These are phyloP conservation scores for Corynorhinus townsendii DNA, from an alignment of 2,113 vertebrate species.

Conservation along the genomic window DNA sequence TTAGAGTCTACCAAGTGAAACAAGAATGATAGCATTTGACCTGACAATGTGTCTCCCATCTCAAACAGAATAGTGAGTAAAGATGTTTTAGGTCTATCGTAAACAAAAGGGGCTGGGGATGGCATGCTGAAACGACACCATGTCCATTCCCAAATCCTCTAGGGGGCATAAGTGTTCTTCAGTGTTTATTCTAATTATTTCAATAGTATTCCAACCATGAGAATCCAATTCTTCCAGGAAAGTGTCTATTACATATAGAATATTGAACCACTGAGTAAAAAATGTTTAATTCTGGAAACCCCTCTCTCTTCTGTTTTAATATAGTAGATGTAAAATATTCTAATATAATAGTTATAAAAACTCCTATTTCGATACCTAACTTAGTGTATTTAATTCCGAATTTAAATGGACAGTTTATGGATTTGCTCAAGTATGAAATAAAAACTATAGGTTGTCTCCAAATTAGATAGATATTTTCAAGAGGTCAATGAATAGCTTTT, in stretches of 20 bases:
- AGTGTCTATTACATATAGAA: neutral
- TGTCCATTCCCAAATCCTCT: neutral
- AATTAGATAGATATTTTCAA: neutral
- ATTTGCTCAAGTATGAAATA: neutral
- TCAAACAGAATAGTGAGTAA: neutral
- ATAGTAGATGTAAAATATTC: neutral
- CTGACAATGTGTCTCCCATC: neutral
- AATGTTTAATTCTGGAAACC: neutral
- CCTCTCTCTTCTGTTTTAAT: neutral
- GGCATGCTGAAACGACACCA: neutral
- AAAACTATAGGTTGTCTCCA: neutral
- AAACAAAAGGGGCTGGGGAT: neutral
- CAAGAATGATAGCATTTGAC: neutral
- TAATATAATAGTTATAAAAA: neutral
- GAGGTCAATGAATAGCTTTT: neutral
- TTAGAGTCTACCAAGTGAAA: neutral
- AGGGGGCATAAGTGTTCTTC: neutral
- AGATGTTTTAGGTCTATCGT: neutral
- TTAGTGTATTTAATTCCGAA: neutral
- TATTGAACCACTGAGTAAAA: neutral
- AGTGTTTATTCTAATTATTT: neutral
- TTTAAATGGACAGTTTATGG: neutral
- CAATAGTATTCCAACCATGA: neutral
- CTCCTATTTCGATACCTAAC: neutral
- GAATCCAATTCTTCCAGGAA: neutral